A percentile compares a stretch with the other conserved stretches of the same genome.
These are phyloP conservation scores for Carposina sasakii DNA, from an alignment of 1,140 invertebrate species.

Conservation along the genomic window DNA sequence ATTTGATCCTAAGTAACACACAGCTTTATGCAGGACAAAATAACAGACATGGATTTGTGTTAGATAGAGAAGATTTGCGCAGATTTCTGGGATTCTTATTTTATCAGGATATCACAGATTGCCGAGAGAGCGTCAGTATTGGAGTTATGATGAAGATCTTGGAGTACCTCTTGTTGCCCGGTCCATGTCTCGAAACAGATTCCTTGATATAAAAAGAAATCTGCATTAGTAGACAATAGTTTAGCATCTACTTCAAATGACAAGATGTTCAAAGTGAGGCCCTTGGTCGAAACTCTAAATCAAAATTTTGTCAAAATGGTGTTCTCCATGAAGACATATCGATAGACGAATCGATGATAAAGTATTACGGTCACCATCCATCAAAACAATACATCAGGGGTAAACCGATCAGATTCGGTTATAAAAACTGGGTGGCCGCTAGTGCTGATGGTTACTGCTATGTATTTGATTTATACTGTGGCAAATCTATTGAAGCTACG, in stretches of 20 bases:
- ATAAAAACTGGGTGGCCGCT: constrained; percentile 39
- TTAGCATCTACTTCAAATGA: constrained; percentile 6
- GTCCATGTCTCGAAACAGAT: constrained; percentile 37
- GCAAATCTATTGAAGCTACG: constrained; percentile 28
- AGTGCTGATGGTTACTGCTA: constrained; percentile 42
- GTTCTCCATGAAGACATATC: constrained; percentile 31
- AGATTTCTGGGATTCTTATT: constrained; percentile 37
- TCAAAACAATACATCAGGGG: not conserved
- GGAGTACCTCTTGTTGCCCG: constrained; percentile 30
- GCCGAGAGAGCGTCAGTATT: constrained; percentile 36
- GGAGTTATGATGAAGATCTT: constrained; percentile 40
- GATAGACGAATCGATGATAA: constrained; percentile 49
- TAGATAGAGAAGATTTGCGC: constrained; percentile 32
- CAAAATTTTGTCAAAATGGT: constrained; percentile 26
- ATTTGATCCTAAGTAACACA: constrained; percentile 27
- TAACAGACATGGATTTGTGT: constrained; percentile 35
- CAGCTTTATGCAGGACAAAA: constrained; percentile 34
- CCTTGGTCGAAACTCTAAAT: constrained; percentile 27
- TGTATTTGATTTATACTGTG: constrained; percentile 44
- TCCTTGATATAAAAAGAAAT: constrained; percentile 38
- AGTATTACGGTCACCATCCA: constrained; percentile 17
- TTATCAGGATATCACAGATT: constrained; percentile 39
- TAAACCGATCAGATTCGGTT: constrained; percentile 38
- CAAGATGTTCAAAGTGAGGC: constrained; percentile 30
- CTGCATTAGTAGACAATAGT: constrained; percentile 23